Percentiles rank a stretch among this genome's conserved stretches.
Evolutionary conservation across 2,797 vertebrate genomes (phyloP).

Genomic region (Cryptoprocta ferox): DNA sequence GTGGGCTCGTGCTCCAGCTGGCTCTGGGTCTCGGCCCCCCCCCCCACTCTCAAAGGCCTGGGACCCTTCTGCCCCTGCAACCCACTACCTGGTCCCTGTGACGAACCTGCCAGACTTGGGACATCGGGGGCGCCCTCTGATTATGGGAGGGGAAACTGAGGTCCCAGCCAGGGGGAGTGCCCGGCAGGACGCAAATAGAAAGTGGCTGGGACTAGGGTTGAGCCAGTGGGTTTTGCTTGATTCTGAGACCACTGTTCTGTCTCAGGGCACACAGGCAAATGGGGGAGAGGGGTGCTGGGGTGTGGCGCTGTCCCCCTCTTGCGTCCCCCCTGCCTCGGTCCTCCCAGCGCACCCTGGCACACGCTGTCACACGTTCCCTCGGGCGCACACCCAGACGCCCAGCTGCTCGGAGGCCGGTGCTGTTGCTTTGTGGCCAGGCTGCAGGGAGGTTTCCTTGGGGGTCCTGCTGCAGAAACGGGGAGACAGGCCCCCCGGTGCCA

Average conservation of each 20-base stretch:
- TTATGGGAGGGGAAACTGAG: conserved; percentile 57
- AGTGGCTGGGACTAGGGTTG: background rate
- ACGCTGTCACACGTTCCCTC: background rate
- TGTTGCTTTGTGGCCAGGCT: background rate
- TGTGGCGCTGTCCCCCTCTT: background rate
- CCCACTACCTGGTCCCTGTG: background rate
- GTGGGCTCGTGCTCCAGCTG: background rate
- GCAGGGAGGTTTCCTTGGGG: background rate
- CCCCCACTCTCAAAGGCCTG: background rate
- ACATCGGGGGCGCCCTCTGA: background rate
- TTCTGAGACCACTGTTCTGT: background rate
- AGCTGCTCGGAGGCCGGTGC: background rate
- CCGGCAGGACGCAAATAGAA: background rate
- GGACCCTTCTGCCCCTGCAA: background rate
- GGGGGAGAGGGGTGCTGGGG: background rate
- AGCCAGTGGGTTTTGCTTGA: background rate
- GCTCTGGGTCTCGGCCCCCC: background rate
- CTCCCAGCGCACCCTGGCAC: background rate
- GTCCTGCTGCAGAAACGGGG: background rate
- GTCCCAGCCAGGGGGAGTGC: background rate
- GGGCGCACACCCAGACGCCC: background rate
- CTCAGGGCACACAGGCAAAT: background rate
- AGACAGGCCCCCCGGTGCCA: background rate
- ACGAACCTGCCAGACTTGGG: background rate
- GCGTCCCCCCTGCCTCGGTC: too few relatives aligned